Conservation (phyloP, 2,113 vertebrate species). For the Blennius ocellaris region DNA sequence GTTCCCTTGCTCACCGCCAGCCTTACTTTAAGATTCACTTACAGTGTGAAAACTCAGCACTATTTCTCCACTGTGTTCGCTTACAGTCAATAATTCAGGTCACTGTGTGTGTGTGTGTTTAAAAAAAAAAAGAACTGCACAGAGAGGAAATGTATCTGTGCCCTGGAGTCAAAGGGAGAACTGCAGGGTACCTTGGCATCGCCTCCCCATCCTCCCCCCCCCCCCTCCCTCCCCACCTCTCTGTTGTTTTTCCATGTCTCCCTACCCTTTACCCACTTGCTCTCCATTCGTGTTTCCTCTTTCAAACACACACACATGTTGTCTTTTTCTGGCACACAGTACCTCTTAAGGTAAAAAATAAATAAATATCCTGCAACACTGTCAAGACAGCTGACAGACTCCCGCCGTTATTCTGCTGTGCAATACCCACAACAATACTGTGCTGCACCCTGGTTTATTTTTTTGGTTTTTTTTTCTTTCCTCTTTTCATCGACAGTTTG, state of each 20-base stretch:
- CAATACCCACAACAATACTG: neutral
- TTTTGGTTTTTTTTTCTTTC: neutral
- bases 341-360: slow-evolving; percentile 22
- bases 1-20: neutral
- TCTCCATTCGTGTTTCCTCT: neutral
- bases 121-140: slow-evolving; percentile 28
- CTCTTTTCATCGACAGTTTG: neutral
- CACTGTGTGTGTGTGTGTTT: neutral
- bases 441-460: neutral
- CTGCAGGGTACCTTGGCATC: slow-evolving; percentile 62
- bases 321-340: slow-evolving; percentile 23
- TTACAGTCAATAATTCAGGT: slow-evolving; percentile 41
- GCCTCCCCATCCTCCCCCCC: slow-evolving; percentile 27
- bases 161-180: slow-evolving; percentile 53
- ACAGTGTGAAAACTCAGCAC: neutral
- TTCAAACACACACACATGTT: neutral
- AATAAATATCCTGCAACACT: slow-evolving; percentile 7
- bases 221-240: slow-evolving; percentile 24
- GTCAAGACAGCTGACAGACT: slow-evolving; percentile 12
- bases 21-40: slow-evolving; percentile 14
- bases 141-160: slow-evolving; percentile 40
- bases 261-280: neutral
- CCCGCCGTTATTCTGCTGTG: slow-evolving; percentile 4
- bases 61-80: slow-evolving; percentile 3
- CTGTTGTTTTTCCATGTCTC: slow-evolving; percentile 37